A percentile compares a stretch with the other conserved stretches of the same genome.
Conservation (phyloP, 1,140 invertebrate species). For the Drosophila navojoa region DNA sequence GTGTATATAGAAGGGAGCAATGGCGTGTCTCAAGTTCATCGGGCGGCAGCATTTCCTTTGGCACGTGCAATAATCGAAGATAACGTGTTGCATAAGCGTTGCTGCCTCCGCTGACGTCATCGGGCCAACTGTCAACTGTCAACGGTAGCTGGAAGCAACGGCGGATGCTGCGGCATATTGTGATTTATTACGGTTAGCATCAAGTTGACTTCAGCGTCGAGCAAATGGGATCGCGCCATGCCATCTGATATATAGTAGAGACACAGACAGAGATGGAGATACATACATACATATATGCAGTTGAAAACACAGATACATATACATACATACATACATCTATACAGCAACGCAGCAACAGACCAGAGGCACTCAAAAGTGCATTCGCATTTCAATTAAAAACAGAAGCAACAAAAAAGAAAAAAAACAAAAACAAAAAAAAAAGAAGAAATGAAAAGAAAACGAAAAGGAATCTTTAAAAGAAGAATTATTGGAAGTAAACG, state of each 20-base stretch:
- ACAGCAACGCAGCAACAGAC: conserved; percentile 7
- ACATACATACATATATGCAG: too few species aligned
- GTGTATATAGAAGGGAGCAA: not conserved
- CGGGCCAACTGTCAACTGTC: conserved; percentile 26
- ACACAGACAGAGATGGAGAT: not conserved
- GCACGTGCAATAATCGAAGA: conserved; percentile 48
- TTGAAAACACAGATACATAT: not conserved
- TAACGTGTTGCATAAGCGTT: conserved; percentile 55
- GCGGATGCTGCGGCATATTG: conserved; percentile 45
- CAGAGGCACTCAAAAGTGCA: conserved; percentile 70
- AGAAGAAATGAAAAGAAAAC: conserved; percentile 30
- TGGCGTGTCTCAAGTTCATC: conserved; percentile 64
- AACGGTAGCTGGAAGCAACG: not conserved
- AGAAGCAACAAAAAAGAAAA: conserved; percentile 54
- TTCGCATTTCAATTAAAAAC: conserved; percentile 80
- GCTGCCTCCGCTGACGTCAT: conserved; percentile 57
- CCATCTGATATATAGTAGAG: conserved; percentile 1
- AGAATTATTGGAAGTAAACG: conserved; percentile 17
- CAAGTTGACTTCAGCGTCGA: conserved; percentile 35
- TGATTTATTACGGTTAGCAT: conserved; percentile 56
- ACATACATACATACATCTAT: conserved; percentile 4
- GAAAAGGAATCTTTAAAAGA: conserved; percentile 33
- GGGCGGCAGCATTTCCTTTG: conserved; percentile 40
- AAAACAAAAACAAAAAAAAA: conserved; percentile 36
- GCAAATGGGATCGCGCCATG: conserved; percentile 44